These are phyloP conservation scores for Thymelicus sylvestris DNA, from an alignment of 2,888 invertebrate species.

Conservation along the genomic window DNA sequence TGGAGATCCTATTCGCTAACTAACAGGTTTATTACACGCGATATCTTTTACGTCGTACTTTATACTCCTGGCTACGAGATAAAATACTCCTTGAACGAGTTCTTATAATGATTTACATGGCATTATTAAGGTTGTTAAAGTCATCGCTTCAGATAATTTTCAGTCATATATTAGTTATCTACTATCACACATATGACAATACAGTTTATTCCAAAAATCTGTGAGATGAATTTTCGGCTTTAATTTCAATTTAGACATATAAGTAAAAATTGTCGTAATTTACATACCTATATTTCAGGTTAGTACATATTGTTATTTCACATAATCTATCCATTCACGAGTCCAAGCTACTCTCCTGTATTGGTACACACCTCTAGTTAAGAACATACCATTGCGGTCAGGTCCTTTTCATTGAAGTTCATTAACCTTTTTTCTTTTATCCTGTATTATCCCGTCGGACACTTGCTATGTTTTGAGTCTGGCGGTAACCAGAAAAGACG, in stretches of 20 bases:
- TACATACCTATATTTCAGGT: too few relatives aligned
- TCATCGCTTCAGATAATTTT: not conserved
- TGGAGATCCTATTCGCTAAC: slow-evolving; percentile 27
- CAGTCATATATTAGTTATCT: not conserved
- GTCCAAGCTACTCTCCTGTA: too few relatives aligned
- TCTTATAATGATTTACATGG: not conserved
- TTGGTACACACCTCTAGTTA: too few relatives aligned
- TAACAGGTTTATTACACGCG: slow-evolving; percentile 23
- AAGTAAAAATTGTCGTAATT: too few relatives aligned
- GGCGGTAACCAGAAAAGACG: too few relatives aligned
- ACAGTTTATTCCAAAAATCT: too few relatives aligned
- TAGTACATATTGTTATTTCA: too few relatives aligned
- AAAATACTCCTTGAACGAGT: slow-evolving; percentile 1
- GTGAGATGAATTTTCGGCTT: too few relatives aligned
- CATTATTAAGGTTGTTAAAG: not conserved
- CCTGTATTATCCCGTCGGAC: not conserved
- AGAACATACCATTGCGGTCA: not conserved
- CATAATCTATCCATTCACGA: too few relatives aligned
- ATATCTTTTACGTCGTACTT: slow-evolving; percentile 16
- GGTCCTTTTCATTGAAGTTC: not conserved
- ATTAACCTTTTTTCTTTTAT: not conserved
- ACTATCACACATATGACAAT: too few relatives aligned
- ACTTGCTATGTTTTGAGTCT: not conserved
- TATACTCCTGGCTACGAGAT: not conserved
- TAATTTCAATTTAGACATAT: too few relatives aligned